Percentiles rank a stretch among this genome's conserved stretches.
These are phyloP conservation scores for Drosophila anceps DNA, from an alignment of 2,888 invertebrate species.

Conservation along the genomic window DNA sequence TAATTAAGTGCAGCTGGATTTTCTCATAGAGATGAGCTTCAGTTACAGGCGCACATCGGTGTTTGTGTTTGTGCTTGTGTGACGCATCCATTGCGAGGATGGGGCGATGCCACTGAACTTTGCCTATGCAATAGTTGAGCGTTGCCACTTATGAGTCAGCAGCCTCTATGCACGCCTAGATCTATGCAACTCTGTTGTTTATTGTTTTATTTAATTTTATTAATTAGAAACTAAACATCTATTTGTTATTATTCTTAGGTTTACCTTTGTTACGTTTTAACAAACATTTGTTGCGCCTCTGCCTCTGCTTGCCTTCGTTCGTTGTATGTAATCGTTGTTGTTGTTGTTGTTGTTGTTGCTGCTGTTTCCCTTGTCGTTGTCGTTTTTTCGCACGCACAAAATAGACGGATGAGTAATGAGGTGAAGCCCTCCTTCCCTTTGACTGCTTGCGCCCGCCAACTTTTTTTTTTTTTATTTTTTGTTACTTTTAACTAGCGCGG, in stretches of 20 bases:
- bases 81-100: constrained; percentile 51
- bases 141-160: constrained; percentile 50
- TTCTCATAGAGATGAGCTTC: constrained; percentile 43
- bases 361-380: constrained; percentile 34
- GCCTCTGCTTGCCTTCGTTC: constrained; percentile 52
- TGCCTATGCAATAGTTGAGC: constrained; percentile 48
- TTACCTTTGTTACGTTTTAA: constrained; percentile 51
- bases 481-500: constrained; percentile 40
- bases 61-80: constrained; percentile 31
- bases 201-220: not conserved
- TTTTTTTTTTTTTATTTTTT: constrained; percentile 14
- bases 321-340: constrained; percentile 39
- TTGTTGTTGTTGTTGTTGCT: constrained; percentile 16
- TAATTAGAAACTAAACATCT: not conserved
- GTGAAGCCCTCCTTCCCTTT: constrained; percentile 16
- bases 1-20: constrained; percentile 12
- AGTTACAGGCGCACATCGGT: constrained; percentile 6
- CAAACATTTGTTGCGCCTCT: constrained; percentile 75
- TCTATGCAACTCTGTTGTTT: constrained; percentile 15
- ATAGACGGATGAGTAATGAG: constrained; percentile 72
- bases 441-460: constrained; percentile 11
- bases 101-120: constrained; percentile 72
- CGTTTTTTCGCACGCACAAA: constrained; percentile 57
- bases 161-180: constrained; percentile 7
- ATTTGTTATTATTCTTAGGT: constrained; percentile 51